These are phyloP conservation scores for Barbus barbus DNA, from an alignment of 2,113 vertebrate genomes.

Conservation along the genomic window DNA sequence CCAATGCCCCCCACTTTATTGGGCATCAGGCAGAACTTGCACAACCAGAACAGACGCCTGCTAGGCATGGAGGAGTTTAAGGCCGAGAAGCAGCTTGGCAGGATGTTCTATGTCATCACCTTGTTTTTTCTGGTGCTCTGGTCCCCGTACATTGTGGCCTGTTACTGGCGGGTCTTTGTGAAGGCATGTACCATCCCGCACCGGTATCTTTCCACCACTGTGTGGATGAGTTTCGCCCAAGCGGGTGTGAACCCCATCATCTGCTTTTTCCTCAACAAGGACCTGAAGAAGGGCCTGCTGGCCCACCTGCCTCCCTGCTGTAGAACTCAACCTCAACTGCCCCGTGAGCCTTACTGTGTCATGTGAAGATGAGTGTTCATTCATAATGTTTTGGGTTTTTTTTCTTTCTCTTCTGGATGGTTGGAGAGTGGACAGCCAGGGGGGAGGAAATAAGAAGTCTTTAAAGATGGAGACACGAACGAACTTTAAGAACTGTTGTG, in stretches of 20 bases:
- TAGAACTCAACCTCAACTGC: constrained; percentile 89
- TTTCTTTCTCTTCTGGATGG: constrained; percentile 18
- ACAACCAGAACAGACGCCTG: constrained; percentile 88
- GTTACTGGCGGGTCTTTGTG: constrained; percentile 94
- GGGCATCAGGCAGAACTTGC: constrained; percentile 91
- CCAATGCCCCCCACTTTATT: constrained; percentile 92
- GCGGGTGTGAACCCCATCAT: constrained; percentile 92
- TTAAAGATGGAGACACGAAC: constrained; percentile 41
- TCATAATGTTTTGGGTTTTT: constrained; percentile 22
- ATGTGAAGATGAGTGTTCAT: constrained; percentile 77
- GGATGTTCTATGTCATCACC: constrained; percentile 95
- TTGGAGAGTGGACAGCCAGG: constrained; percentile 18
- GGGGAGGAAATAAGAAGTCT: constrained; percentile 29
- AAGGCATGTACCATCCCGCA: constrained; percentile 88
- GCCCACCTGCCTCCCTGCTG: constrained; percentile 89
- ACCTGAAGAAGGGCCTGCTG: constrained; percentile 91
- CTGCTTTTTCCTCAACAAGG: constrained; percentile 92
- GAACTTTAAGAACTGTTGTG: constrained; percentile 58
- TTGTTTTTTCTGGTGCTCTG: constrained; percentile 92
- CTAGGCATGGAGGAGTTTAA: constrained; percentile 94
- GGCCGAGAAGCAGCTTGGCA: constrained; percentile 89
- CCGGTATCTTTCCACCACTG: constrained; percentile 88
- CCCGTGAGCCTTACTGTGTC: constrained; percentile 93
- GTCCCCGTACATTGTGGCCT: constrained; percentile 93
- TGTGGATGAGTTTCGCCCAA: constrained; percentile 96